A percentile compares a stretch with the other conserved stretches of the same genome.
Evolutionary conservation across 2,113 vertebrate species (phyloP).

Genomic region (Microcebus lehilahytsara): DNA sequence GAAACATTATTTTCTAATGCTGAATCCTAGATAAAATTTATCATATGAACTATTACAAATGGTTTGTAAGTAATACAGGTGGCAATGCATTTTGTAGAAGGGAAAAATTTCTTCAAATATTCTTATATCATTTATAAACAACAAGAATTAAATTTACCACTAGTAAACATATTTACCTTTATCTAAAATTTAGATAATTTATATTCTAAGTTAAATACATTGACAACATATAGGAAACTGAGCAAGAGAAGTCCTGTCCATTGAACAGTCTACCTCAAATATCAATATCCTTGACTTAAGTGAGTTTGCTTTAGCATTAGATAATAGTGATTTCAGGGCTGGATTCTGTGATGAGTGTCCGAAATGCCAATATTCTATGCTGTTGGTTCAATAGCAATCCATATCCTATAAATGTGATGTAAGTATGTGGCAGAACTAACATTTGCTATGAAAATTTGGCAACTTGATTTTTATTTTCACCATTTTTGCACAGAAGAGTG

Average conservation of each 20-base stretch:
- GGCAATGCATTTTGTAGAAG: background rate
- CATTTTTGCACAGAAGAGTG: background rate
- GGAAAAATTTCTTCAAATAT: background rate
- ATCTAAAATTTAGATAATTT: background rate
- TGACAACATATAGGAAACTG: background rate
- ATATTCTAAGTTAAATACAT: background rate
- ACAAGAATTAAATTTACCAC: background rate
- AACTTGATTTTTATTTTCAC: constrained; percentile 13
- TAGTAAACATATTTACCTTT: background rate
- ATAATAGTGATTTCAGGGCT: background rate
- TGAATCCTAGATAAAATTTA: background rate
- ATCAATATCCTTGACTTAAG: background rate
- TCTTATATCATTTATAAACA: background rate
- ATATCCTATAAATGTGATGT: background rate
- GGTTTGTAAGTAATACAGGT: background rate
- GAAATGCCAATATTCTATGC: background rate
- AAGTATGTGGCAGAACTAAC: background rate
- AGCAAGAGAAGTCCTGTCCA: background rate
- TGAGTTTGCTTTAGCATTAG: background rate
- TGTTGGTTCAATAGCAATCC: background rate
- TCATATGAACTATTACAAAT: background rate
- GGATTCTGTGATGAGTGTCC: background rate
- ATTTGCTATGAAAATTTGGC: constrained; percentile 22
- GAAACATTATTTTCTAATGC: background rate
- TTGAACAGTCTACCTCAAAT: background rate